phyloP scores from a whole-genome alignment of 37 sponge, comb jelly and placozoan genomes.

The Mnemiopsis leidyi region DNA sequence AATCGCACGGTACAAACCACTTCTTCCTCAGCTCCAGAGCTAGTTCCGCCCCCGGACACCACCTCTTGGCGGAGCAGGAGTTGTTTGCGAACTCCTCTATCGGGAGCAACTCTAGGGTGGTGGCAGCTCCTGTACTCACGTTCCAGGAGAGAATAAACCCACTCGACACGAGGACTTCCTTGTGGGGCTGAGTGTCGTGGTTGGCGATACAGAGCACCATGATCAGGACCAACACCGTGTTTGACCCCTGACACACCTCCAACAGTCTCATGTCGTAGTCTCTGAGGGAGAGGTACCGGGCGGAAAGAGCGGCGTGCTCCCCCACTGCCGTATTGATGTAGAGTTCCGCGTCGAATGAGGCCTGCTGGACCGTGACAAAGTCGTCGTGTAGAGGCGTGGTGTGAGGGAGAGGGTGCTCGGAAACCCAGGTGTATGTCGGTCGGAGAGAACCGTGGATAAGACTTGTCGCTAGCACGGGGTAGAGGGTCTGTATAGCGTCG shows the following conservation, averaged over 20 bases:
- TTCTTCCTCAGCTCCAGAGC: slow-evolving; percentile 29
- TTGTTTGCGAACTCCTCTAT: slow-evolving; percentile 52
- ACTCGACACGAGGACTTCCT: slow-evolving; percentile 54
- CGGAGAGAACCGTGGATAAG: slow-evolving; percentile 40
- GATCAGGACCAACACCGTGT: neutral
- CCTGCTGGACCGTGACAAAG: slow-evolving; percentile 47
- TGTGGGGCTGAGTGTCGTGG: slow-evolving; percentile 56
- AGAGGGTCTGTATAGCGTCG: slow-evolving; percentile 46
- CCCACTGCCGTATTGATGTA: slow-evolving; percentile 22
- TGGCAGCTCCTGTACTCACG: neutral
- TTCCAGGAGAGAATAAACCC: slow-evolving; percentile 62
- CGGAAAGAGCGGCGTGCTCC: neutral
- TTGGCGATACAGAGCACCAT: slow-evolving; percentile 56
- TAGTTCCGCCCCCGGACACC: neutral
- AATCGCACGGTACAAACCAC: slow-evolving; percentile 12
- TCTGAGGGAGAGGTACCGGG: slow-evolving; percentile 4
- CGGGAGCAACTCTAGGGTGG: neutral
- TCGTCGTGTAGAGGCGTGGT: neutral
- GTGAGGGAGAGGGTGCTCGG: neutral
- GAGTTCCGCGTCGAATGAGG: slow-evolving; percentile 55
- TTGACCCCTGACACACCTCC: slow-evolving; percentile 7
- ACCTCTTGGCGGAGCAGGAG: slow-evolving; percentile 44
- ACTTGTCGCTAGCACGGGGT: neutral
- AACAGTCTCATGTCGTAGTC: slow-evolving; percentile 53
- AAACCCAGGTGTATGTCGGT: neutral